Percentiles rank a stretch among this genome's conserved stretches.
phyloP scores from a whole-genome alignment of 35 echinoderm and acorn worm species.

The Eucidaris tribuloides region DNA sequence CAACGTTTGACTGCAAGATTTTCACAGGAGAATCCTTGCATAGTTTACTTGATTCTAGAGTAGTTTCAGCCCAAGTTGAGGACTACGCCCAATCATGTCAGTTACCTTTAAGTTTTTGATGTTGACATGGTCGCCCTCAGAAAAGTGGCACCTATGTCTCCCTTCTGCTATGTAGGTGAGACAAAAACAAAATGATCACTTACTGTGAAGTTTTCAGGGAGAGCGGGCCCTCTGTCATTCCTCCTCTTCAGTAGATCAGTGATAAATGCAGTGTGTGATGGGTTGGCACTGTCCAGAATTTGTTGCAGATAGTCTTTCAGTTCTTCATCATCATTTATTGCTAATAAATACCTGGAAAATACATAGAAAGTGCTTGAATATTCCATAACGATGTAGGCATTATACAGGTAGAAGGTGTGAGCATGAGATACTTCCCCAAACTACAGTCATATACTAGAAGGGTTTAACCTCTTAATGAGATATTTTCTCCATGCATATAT shows the following conservation, averaged over 20 bases:
- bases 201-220: slow-evolving; percentile 7
- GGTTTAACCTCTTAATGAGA: too few relatives aligned
- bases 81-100: background rate
- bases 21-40: too few relatives aligned
- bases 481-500: too few relatives aligned
- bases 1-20: too few relatives aligned
- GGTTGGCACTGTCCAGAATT: slow-evolving; percentile 7
- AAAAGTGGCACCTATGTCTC: too few relatives aligned
- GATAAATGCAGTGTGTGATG: slow-evolving; percentile 12
- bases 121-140: too few relatives aligned
- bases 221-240: background rate
- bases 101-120: too few relatives aligned
- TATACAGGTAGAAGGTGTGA: too few relatives aligned
- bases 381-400: too few relatives aligned
- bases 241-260: slow-evolving; percentile 17
- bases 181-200: background rate
- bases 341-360: slow-evolving; percentile 50
- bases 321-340: slow-evolving; percentile 40
- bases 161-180: too few relatives aligned
- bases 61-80: background rate
- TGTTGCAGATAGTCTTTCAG: slow-evolving; percentile 34
- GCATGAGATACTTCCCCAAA: too few relatives aligned
- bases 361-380: background rate
- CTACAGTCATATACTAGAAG: too few relatives aligned
- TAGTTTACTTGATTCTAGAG: background rate